Evolutionary conservation across 2,888 invertebrate genomes (phyloP).

Genomic region (Noctua comes): DNA sequence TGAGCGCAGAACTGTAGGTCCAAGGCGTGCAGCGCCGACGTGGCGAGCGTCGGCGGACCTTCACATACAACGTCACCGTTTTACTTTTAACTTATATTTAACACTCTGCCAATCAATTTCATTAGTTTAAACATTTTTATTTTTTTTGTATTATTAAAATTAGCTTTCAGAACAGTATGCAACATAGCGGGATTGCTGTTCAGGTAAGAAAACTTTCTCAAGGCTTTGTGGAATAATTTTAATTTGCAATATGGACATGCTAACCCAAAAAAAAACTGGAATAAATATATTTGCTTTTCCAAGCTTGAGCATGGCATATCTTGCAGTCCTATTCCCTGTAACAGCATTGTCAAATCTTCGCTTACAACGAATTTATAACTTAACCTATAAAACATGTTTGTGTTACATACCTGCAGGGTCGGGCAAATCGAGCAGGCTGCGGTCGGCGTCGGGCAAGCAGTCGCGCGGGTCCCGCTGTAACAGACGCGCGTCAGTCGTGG

Average conservation of each 20-base stretch:
- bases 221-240: neutral
- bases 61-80: conserved; percentile 73
- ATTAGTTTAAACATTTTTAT: neutral
- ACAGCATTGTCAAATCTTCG: neutral
- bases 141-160: neutral
- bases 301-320: neutral
- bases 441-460: conserved; percentile 83
- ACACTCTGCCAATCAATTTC: conserved; percentile 8
- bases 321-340: neutral
- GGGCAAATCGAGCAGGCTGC: conserved; percentile 82
- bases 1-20: conserved; percentile 88
- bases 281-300: neutral
- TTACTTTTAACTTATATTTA: conserved; percentile 48
- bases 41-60: conserved; percentile 88
- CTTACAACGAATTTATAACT: neutral
- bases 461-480: conserved; percentile 84
- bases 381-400: neutral
- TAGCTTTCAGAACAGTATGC: neutral
- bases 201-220: neutral
- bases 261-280: neutral
- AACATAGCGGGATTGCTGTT: neutral
- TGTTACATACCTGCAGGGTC: conserved; percentile 82
- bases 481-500: conserved; percentile 54
- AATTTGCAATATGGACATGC: neutral
- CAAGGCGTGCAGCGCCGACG: conserved; percentile 88